phyloP scores from a whole-genome alignment of 2,888 invertebrate species.

The Dorcus parallelipipedus region DNA sequence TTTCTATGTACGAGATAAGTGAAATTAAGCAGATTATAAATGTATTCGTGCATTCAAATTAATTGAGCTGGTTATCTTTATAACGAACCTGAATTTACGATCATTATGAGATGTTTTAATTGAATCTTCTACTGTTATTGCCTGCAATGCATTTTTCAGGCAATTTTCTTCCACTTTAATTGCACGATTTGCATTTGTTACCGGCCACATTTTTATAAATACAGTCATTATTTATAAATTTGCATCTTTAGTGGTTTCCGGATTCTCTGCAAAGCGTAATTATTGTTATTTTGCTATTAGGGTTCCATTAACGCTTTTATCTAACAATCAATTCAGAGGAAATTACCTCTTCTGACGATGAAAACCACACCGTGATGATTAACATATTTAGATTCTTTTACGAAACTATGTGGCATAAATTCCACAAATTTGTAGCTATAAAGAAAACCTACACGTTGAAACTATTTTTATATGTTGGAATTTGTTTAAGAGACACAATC shows the following conservation, averaged over 20 bases:
- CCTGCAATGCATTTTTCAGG: background rate
- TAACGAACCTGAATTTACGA: background rate
- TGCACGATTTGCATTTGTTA: background rate
- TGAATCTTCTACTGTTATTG: background rate
- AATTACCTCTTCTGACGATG: too few relatives aligned
- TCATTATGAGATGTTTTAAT: background rate
- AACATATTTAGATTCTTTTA: too few relatives aligned
- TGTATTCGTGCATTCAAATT: background rate
- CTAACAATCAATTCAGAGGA: background rate
- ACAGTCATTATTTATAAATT: constrained; percentile 10
- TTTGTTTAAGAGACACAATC: too few relatives aligned
- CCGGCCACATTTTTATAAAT: background rate
- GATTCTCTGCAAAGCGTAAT: constrained; percentile 1
- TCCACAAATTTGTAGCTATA: too few relatives aligned
- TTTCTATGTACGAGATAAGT: background rate
- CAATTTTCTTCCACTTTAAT: background rate
- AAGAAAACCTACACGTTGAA: too few relatives aligned
- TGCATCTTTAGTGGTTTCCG: constrained; percentile 4
- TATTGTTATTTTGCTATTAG: background rate
- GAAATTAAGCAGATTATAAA: constrained; percentile 2
- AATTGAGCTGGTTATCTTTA: background rate
- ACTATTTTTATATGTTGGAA: too few relatives aligned
- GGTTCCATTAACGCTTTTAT: constrained; percentile 1
- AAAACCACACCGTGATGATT: too few relatives aligned
- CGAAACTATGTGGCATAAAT: too few relatives aligned